Conservation (phyloP, 2,888 invertebrate genomes). For the Caenorhabditis drosophilae region DNA sequence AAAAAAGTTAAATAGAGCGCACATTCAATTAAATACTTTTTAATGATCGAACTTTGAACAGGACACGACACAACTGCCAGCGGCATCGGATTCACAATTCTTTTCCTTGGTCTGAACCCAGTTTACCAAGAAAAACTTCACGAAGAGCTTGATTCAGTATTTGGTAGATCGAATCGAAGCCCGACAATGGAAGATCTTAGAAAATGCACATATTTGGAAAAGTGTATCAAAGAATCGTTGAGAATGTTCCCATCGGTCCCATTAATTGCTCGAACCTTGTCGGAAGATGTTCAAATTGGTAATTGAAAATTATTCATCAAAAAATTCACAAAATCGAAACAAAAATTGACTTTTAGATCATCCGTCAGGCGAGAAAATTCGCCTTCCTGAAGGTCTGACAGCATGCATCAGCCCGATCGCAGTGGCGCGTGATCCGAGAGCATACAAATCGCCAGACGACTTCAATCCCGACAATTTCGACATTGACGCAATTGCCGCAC, state of each 20-base stretch:
- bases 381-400: constrained; percentile 67
- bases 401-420: constrained; percentile 58
- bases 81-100: constrained; percentile 70
- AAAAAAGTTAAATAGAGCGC: too few species aligned
- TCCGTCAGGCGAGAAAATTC: constrained; percentile 28
- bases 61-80: constrained; percentile 71
- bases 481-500: constrained; percentile 63
- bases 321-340: too few species aligned
- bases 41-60: too few species aligned
- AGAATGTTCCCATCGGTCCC: constrained; percentile 52
- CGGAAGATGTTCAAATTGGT: constrained; percentile 49
- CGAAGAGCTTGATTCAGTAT: constrained; percentile 46
- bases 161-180: constrained; percentile 46
- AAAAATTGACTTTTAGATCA: constrained; percentile 30
- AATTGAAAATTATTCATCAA: neutral
- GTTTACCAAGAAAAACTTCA: constrained; percentile 67
- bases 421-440: constrained; percentile 68
- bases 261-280: constrained; percentile 37
- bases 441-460: constrained; percentile 66
- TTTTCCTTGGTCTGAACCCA: constrained; percentile 69
- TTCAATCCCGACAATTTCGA: constrained; percentile 71
- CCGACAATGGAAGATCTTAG: constrained; percentile 67
- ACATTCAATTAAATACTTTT: too few species aligned
- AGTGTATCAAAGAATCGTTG: constrained; percentile 63
- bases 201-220: constrained; percentile 63